Percentiles rank a stretch among this genome's conserved stretches.
These are phyloP conservation scores for Agonopterix heracliana DNA, from an alignment of 2,888 invertebrate genomes.

Conservation along the genomic window DNA sequence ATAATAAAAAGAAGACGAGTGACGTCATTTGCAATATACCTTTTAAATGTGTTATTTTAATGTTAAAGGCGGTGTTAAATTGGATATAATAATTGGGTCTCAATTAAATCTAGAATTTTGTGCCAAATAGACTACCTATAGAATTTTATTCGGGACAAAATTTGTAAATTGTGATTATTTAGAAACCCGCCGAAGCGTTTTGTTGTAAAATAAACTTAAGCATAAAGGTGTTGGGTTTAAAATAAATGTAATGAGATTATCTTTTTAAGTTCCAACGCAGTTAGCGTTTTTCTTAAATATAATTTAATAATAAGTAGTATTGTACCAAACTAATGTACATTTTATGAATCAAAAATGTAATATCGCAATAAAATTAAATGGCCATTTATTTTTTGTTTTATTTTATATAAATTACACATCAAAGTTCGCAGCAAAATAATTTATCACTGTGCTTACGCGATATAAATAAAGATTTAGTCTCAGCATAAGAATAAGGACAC, in stretches of 20 bases:
- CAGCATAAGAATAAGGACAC: too few relatives aligned
- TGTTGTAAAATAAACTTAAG: slow-evolving; percentile 29
- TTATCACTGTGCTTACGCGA: too few relatives aligned
- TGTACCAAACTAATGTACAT: slow-evolving; percentile 68
- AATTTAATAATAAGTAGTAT: slow-evolving; percentile 40
- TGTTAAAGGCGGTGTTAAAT: slow-evolving; percentile 17
- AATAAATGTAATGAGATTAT: slow-evolving; percentile 22
- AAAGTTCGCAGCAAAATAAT: too few relatives aligned
- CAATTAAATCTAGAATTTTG: slow-evolving; percentile 48
- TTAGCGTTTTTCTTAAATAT: slow-evolving; percentile 40
- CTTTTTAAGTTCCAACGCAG: slow-evolving; percentile 42
- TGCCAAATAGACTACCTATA: slow-evolving; percentile 62
- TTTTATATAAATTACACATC: slow-evolving; percentile 3
- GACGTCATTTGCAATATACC: slow-evolving; percentile 23
- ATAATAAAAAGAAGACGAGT: slow-evolving; percentile 34
- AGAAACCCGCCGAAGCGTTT: slow-evolving; percentile 50
- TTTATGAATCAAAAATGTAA: slow-evolving; percentile 40
- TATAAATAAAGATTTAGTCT: too few relatives aligned
- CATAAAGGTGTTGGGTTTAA: slow-evolving; percentile 49
- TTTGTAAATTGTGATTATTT: slow-evolving; percentile 42
- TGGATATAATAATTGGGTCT: slow-evolving; percentile 14
- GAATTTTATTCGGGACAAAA: slow-evolving; percentile 69
- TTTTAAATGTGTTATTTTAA: slow-evolving; percentile 9
- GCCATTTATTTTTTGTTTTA: slow-evolving; percentile 31
- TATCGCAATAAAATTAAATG: slow-evolving; percentile 43